phyloP scores from a whole-genome alignment of 2,888 invertebrate species.

The Dinocampus coccinellae region DNA sequence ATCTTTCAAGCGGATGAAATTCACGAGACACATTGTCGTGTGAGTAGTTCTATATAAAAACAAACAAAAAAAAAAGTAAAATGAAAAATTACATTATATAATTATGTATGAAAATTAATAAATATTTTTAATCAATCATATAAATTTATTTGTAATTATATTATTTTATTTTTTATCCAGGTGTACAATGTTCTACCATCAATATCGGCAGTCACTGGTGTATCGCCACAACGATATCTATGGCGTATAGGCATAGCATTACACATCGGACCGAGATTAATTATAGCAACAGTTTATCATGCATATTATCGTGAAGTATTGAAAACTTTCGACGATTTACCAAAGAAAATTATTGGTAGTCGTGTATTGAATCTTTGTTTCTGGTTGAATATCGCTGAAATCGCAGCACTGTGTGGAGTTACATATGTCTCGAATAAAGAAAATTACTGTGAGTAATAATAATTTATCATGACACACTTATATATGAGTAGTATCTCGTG shows the following conservation, averaged over 20 bases:
- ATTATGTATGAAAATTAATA: not conserved
- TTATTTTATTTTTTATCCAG: conserved; percentile 70
- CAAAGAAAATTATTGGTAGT: conserved; percentile 64
- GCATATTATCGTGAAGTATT: conserved; percentile 83
- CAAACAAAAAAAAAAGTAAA: not conserved
- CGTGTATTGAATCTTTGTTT: conserved; percentile 80
- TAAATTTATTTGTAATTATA: not conserved
- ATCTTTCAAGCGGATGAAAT: conserved; percentile 94
- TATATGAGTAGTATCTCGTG: not conserved
- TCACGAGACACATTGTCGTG: conserved; percentile 95
- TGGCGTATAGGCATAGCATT: conserved; percentile 94
- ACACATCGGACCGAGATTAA: conserved; percentile 90
- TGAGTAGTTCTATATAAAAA: conserved; percentile 71
- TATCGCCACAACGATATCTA: conserved; percentile 91
- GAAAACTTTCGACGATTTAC: conserved; percentile 72
- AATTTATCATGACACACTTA: not conserved
- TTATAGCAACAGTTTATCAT: conserved; percentile 89
- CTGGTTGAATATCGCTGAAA: conserved; percentile 87
- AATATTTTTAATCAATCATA: conserved; percentile 7
- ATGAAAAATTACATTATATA: too few species aligned
- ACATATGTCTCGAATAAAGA: conserved; percentile 95
- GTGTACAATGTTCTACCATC: conserved; percentile 95
- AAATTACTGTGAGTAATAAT: conserved; percentile 87
- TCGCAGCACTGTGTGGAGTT: conserved; percentile 89
- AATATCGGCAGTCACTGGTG: conserved; percentile 95